Percentiles rank a stretch among this genome's conserved stretches.
These are phyloP conservation scores for Liolophura sinensis DNA, from an alignment of 1,140 invertebrate genomes.

Conservation along the genomic window DNA sequence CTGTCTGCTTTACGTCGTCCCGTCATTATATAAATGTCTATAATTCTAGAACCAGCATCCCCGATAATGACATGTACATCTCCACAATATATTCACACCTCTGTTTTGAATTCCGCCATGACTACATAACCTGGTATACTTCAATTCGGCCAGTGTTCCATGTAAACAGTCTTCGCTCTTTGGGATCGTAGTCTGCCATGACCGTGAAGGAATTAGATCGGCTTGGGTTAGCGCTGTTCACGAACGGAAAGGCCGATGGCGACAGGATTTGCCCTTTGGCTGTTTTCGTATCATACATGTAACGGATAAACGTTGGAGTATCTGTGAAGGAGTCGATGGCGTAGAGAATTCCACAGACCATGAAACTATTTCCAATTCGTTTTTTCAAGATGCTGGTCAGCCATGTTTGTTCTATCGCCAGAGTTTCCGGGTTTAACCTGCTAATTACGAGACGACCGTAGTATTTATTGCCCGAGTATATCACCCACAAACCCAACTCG, in stretches of 20 bases:
- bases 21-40: no score
- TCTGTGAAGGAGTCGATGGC: conserved; percentile 38
- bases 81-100: no score
- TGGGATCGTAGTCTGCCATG: conserved; percentile 44
- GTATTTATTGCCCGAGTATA: conserved; percentile 38
- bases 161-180: conserved; percentile 33
- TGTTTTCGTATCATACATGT: conserved; percentile 42
- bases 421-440: conserved; percentile 34
- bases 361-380: conserved; percentile 43
- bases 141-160: conserved; percentile 47
- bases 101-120: no score
- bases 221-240: conserved; percentile 24
- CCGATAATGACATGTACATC: no score
- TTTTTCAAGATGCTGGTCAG: conserved; percentile 40
- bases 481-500: conserved; percentile 43
- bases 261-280: conserved; percentile 29
- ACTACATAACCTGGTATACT: conserved; percentile 21
- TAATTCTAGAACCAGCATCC: no score
- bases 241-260: conserved; percentile 27
- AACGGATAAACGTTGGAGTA: conserved; percentile 41
- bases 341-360: conserved; percentile 51
- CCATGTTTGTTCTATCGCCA: conserved; percentile 41
- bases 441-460: conserved; percentile 45
- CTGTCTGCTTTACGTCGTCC: no score
- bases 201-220: conserved; percentile 26